phyloP scores from a whole-genome alignment of 2,797 vertebrate species.

The Platyrinchus mystaceus region DNA sequence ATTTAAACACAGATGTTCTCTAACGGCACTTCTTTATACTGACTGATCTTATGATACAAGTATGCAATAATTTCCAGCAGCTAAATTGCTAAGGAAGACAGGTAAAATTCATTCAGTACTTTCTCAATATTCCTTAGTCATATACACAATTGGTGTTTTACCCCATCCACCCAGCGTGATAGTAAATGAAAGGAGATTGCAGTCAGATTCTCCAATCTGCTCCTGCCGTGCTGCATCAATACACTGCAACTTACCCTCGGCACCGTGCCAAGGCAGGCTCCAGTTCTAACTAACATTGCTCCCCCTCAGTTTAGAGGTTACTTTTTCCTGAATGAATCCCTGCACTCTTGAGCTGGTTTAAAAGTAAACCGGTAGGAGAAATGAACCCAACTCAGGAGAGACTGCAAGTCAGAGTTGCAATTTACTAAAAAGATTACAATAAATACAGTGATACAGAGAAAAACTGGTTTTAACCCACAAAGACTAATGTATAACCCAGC shows the following conservation, averaged over 20 bases:
- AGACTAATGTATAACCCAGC: no score
- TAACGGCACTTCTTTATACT: not conserved
- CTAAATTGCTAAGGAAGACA: slow-evolving; percentile 34
- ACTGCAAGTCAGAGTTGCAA: no score
- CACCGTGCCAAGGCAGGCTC: not conserved
- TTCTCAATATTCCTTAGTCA: slow-evolving; percentile 2
- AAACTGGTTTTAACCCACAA: no score
- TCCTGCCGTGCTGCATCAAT: not conserved
- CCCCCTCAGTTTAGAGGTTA: not conserved
- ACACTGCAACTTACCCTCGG: rapidly evolving
- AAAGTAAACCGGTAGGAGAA: no score
- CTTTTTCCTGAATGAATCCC: not conserved
- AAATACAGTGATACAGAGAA: no score
- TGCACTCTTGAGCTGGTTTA: not conserved
- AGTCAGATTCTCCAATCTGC: not conserved
- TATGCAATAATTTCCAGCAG: slow-evolving; percentile 21
- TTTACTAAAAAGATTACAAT: no score
- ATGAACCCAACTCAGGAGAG: no score
- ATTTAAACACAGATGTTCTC: slow-evolving; percentile 41
- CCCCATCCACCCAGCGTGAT: not conserved
- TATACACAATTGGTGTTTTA: not conserved
- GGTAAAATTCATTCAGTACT: slow-evolving; percentile 2
- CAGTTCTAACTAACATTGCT: not conserved
- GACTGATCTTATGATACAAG: not conserved
- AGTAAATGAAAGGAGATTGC: not conserved